These are phyloP conservation scores for Sorex maritimensis DNA, from an alignment of 2,797 vertebrate genomes.

Conservation along the genomic window DNA sequence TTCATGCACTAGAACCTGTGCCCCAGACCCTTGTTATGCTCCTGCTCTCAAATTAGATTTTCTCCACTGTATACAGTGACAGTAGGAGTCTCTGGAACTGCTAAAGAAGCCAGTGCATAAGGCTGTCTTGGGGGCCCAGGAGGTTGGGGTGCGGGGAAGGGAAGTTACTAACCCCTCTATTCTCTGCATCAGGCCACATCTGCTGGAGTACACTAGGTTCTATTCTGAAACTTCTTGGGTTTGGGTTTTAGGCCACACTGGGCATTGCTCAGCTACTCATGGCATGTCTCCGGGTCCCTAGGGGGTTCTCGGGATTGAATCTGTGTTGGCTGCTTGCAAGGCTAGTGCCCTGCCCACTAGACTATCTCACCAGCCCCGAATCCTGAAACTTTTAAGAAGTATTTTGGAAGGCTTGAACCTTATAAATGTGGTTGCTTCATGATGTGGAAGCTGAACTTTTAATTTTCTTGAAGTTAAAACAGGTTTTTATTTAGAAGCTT, in stretches of 20 bases:
- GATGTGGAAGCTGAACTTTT: not conserved
- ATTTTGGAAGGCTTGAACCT: not conserved
- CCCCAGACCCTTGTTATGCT: too few species aligned
- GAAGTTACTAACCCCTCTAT: not conserved
- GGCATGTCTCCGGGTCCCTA: too few species aligned
- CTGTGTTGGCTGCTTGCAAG: too few species aligned
- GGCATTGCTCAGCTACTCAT: too few species aligned
- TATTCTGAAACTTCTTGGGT: not conserved
- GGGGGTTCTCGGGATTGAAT: too few species aligned
- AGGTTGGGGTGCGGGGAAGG: not conserved
- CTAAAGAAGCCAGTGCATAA: not conserved
- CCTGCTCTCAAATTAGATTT: not conserved
- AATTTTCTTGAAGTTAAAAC: not conserved
- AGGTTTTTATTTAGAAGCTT: not conserved
- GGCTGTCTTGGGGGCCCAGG: not conserved
- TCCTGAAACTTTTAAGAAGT: constrained; percentile 23
- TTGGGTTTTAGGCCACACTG: too few species aligned
- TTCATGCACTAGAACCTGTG: too few species aligned
- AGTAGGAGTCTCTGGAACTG: not conserved
- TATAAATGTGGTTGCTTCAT: not conserved
- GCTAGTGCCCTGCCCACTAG: too few species aligned
- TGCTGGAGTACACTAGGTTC: not conserved
- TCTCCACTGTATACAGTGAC: not conserved
- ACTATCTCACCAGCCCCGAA: too few species aligned
- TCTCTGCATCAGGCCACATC: not conserved